Conservation (phyloP, 2,888 invertebrate species). For the Xestia c-nigrum region DNA sequence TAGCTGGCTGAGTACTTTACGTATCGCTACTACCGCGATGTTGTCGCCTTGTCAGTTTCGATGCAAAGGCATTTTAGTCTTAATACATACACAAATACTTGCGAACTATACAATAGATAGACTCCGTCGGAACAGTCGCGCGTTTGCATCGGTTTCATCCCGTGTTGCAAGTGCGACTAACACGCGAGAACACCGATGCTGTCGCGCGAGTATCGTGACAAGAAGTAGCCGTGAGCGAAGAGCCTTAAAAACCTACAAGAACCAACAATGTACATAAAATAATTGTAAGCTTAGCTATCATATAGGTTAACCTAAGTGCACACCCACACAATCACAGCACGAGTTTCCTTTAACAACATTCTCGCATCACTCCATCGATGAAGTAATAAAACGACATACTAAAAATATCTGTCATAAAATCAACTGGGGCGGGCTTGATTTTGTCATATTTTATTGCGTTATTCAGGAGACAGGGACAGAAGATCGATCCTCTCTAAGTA, state of each 20-base stretch:
- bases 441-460: constrained; percentile 16
- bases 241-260: neutral
- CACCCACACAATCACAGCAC: constrained; percentile 43
- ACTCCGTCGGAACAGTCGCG: neutral
- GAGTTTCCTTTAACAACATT: constrained; percentile 43
- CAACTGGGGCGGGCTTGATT: constrained; percentile 46
- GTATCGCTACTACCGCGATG: neutral
- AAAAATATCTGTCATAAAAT: constrained; percentile 59
- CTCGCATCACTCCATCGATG: constrained; percentile 27
- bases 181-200: neutral
- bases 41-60: too few species aligned
- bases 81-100: neutral
- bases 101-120: neutral
- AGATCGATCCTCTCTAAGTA: neutral
- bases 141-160: neutral
- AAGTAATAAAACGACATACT: constrained; percentile 59
- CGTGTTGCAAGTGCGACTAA: neutral
- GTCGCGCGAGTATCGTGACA: neutral
- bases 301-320: constrained; percentile 24
- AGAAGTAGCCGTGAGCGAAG: neutral
- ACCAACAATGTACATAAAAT: neutral
- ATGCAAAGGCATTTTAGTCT: neutral
- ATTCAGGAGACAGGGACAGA: neutral
- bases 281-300: constrained; percentile 1
- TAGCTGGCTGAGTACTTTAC: neutral